Evolutionary conservation across 1,140 invertebrate species (phyloP).

Genomic region (Phthorimaea operculella): DNA sequence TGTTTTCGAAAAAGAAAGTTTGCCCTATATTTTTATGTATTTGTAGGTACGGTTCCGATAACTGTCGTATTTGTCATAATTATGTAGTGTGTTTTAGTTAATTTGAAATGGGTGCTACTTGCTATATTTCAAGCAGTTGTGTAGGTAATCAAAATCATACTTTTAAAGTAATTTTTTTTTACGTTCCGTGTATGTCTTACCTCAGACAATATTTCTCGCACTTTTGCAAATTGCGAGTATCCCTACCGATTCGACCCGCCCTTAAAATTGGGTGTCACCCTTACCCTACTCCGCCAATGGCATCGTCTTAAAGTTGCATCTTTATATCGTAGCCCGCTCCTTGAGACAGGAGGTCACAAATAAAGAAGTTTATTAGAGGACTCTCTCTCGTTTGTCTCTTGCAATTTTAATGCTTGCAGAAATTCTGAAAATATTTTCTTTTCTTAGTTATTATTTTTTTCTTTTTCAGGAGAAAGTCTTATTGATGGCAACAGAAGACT

Average conservation of each 20-base stretch:
- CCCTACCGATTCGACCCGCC: constrained; percentile 20
- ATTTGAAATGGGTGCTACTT: no score
- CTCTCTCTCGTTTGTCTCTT: constrained; percentile 15
- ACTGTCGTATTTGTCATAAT: no score
- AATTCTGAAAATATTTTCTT: constrained; percentile 12
- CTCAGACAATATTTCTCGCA: no score
- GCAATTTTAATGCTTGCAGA: constrained; percentile 24
- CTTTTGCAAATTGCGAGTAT: not conserved
- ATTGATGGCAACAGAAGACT: no score
- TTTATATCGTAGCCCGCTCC: constrained; percentile 30
- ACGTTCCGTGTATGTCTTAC: no score
- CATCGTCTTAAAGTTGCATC: constrained; percentile 28
- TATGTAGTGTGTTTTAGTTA: no score
- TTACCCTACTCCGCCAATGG: constrained; percentile 43
- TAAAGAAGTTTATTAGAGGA: constrained; percentile 27
- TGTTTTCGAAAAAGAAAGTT: constrained; percentile 11
- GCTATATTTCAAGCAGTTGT: no score
- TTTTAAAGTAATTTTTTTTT: no score
- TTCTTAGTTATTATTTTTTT: no score
- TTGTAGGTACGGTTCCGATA: no score
- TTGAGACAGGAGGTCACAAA: constrained; percentile 32
- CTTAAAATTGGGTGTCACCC: constrained; percentile 42
- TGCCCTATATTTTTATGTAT: not conserved
- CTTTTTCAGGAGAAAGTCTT: no score
- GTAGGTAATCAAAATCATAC: no score